phyloP scores from a whole-genome alignment of 2,888 invertebrate species.

The Lepidochrysops patricia region DNA sequence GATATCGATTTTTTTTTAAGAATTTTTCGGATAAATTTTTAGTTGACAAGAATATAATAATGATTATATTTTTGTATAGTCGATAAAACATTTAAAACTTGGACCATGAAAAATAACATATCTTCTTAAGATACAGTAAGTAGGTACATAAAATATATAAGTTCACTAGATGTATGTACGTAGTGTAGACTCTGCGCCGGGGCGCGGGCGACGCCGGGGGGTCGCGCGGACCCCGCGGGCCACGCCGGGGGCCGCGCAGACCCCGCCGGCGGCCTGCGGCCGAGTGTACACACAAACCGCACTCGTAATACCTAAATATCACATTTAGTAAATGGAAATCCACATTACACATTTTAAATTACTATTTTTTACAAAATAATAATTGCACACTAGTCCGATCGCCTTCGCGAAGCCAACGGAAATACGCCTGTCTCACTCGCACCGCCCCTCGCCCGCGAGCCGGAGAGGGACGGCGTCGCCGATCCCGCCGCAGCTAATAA shows the following conservation, averaged over 20 bases:
- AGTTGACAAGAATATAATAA: constrained; percentile 73
- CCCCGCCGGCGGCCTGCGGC: constrained; percentile 23
- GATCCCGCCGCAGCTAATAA: constrained; percentile 64
- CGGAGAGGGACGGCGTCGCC: constrained; percentile 44
- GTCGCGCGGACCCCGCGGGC: constrained; percentile 29
- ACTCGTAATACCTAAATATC: constrained; percentile 74
- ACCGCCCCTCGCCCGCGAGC: constrained; percentile 36
- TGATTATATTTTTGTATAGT: constrained; percentile 74
- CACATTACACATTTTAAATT: constrained; percentile 71
- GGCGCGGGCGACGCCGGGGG: background rate
- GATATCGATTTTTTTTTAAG: constrained; percentile 62
- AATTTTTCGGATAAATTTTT: constrained; percentile 67
- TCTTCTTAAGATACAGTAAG: constrained; percentile 72
- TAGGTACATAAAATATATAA: constrained; percentile 73
- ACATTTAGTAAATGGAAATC: constrained; percentile 76
- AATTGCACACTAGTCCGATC: constrained; percentile 72
- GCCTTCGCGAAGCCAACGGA: constrained; percentile 46
- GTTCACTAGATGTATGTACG: constrained; percentile 69
- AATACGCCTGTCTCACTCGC: constrained; percentile 33
- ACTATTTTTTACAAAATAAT: constrained; percentile 73
- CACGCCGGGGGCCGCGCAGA: constrained; percentile 29
- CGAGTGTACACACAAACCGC: constrained; percentile 49
- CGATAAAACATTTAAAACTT: constrained; percentile 75
- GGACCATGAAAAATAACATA: constrained; percentile 75
- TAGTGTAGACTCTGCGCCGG: constrained; percentile 48